Evolutionary conservation across 2,797 vertebrate species (phyloP), one percentile per base, ranked within the genome.

Genomic region (Sebastes taczanowskii): DNA sequence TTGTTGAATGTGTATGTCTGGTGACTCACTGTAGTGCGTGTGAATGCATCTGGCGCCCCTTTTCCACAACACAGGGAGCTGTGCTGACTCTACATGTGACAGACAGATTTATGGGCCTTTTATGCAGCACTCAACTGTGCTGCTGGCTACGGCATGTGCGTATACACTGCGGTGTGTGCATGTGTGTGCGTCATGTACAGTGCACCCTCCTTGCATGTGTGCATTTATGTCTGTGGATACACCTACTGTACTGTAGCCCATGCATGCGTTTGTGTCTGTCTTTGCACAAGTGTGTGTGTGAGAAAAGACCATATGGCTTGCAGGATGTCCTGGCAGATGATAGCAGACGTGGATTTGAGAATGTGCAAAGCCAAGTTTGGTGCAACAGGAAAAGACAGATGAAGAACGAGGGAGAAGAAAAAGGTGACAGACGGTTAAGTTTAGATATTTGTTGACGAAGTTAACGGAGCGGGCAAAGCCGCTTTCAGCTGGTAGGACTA

Each of bases 41-140:
- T 68, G 74, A 80, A 67, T 71, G 75, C 2, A 38, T 78, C 91
- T 92, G 86, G 90, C 85, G 82, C 90, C 85, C 23, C 55, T 83
- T 66, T 83, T 90, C 88, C 80, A 93, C 79, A 92, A 89, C 89
- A 90, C 61, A 78, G n/a, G 78, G 77, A 84, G 80, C 82, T 77
- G 71, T 76, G 84, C 76, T 78, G 92, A 93, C 82, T 87, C 72
- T 74, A 74, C 80, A 90, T 85, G 74, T 59, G 84, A 92, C 88
- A 66, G 42, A 77, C 81, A 93, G 86, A 93, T 94, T 94, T 89
- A 92, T 82, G 69, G 59, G 20, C 20, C 20, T 89, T 90, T 84
- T 85, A 84, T 14, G 53, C 82, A 69, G 76, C 75, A 73, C 82
- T 91, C 79, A 81, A 70, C 67, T 80, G 23, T 4, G 73, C 35